phyloP scores from a whole-genome alignment of 2,797 vertebrate species.

The Poeciliopsis gracilis region DNA sequence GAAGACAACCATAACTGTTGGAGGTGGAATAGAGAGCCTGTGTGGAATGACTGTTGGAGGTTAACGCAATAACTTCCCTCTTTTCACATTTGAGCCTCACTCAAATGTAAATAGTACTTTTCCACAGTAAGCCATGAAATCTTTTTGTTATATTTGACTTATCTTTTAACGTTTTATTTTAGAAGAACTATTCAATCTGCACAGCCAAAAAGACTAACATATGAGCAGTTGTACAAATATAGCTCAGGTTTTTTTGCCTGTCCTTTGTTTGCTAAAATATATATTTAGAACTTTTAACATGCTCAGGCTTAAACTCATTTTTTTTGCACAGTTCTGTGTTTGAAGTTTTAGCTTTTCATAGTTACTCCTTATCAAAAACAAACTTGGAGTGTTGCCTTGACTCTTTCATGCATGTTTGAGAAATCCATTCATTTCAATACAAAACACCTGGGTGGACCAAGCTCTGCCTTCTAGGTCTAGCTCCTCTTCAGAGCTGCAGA shows the following conservation, averaged over 20 bases:
- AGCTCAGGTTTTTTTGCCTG: not conserved
- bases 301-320: not conserved
- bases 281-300: not conserved
- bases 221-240: not conserved
- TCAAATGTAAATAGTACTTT: too few relatives aligned
- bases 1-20: constrained; percentile 2
- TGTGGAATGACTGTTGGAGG: constrained; percentile 5
- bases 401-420: too few relatives aligned
- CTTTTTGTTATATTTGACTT: not conserved
- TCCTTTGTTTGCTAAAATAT: not conserved
- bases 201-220: not conserved
- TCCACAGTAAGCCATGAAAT: not conserved
- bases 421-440: too few relatives aligned
- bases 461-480: too few relatives aligned
- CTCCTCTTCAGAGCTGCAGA: too few relatives aligned
- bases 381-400: too few relatives aligned
- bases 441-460: too few relatives aligned
- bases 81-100: not conserved
- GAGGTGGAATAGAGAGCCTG: constrained; percentile 12
- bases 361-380: too few relatives aligned
- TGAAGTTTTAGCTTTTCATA: too few relatives aligned
- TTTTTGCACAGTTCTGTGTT: not conserved
- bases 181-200: not conserved
- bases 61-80: constrained; percentile 7
- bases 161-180: not conserved